A percentile compares a stretch with the other conserved stretches of the same genome.
phyloP scores from a whole-genome alignment of 1,140 invertebrate genomes.

The Temnothorax curvispinosus region DNA sequence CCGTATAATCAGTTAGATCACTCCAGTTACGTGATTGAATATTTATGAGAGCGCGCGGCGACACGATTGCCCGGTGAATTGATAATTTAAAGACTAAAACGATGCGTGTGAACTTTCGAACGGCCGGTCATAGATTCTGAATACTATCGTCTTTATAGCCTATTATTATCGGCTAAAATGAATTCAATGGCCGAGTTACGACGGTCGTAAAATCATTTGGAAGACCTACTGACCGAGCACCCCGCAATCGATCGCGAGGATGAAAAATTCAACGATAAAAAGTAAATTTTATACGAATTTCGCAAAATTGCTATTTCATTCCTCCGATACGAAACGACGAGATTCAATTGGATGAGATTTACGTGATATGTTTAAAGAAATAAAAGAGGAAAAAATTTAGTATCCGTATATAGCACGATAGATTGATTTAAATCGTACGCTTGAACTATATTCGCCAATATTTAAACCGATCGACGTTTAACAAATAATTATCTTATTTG shows the following conservation, averaged over 20 bases:
- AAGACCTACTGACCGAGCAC: neutral
- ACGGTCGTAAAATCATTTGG: neutral
- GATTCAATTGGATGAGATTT: neutral
- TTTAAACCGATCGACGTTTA: neutral
- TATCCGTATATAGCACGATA: neutral
- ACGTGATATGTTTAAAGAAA: neutral
- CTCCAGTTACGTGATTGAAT: constrained; percentile 50
- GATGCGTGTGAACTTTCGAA: constrained; percentile 41
- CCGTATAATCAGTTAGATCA: constrained; percentile 46
- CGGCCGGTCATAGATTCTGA: neutral
- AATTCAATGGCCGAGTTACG: neutral
- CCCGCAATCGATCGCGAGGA: neutral
- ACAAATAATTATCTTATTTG: neutral
- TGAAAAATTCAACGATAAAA: neutral
- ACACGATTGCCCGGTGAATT: constrained; percentile 44
- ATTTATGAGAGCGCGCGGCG: constrained; percentile 55
- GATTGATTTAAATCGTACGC: neutral
- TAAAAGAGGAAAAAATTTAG: neutral
- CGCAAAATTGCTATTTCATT: neutral
- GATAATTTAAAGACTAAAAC: constrained; percentile 40
- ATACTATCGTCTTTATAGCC: neutral
- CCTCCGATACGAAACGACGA: neutral
- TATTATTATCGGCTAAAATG: constrained; percentile 19
- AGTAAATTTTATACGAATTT: constrained; percentile 1
- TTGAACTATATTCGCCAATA: neutral